These are phyloP conservation scores for Rapana venosa DNA, from an alignment of 2,888 invertebrate genomes.

Conservation along the genomic window DNA sequence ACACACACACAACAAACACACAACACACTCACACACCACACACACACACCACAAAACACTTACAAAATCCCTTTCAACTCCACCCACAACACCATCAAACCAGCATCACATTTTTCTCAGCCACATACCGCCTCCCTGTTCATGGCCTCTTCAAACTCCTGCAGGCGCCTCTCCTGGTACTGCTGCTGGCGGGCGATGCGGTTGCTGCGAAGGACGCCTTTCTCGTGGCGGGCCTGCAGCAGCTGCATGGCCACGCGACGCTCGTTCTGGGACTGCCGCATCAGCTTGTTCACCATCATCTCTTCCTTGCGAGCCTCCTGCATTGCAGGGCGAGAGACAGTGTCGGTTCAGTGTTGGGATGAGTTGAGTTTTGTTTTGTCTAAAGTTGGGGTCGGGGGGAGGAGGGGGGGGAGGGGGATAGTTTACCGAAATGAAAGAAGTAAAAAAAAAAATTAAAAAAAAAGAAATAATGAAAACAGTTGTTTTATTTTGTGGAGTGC, in stretches of 20 bases:
- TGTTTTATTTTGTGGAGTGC: too few relatives aligned
- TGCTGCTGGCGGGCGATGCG: slow-evolving; percentile 73
- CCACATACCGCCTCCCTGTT: slow-evolving; percentile 75
- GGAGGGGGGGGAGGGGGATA: too few relatives aligned
- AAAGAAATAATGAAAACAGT: too few relatives aligned
- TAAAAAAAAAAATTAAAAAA: too few relatives aligned
- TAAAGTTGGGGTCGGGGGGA: too few relatives aligned
- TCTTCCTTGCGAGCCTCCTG: slow-evolving; percentile 77
- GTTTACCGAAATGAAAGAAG: too few relatives aligned
- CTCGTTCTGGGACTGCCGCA: slow-evolving; percentile 78
- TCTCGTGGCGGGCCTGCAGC: slow-evolving; percentile 77
- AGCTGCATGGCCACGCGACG: slow-evolving; percentile 77
- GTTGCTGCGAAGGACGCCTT: slow-evolving; percentile 75
- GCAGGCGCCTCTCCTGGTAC: slow-evolving; percentile 74
- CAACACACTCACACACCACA: not conserved
- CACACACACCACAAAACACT: too few relatives aligned
- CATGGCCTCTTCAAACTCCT: slow-evolving; percentile 77
- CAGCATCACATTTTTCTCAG: too few relatives aligned
- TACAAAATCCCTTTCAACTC: too few relatives aligned
- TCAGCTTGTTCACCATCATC: slow-evolving; percentile 76
- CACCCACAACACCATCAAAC: too few relatives aligned
- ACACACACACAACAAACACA: not conserved
- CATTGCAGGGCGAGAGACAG: not conserved
- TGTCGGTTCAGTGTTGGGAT: too few relatives aligned
- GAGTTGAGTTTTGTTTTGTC: too few relatives aligned